Percentiles rank a stretch among this genome's conserved stretches.
Conservation (phyloP, 2,797 vertebrate genomes). For the Pyrocephalus nanus region DNA sequence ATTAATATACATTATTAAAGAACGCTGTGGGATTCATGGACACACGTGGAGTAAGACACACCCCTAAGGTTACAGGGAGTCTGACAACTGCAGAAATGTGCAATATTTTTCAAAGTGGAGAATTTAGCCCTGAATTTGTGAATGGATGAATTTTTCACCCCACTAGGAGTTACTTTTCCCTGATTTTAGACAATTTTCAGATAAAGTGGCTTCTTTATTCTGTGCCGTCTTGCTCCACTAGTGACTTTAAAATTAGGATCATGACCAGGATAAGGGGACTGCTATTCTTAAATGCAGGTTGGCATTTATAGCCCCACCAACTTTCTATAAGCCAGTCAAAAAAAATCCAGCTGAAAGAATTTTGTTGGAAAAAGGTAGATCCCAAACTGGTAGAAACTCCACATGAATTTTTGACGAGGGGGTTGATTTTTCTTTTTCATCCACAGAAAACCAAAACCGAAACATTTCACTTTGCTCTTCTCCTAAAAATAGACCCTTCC, state of each 20-base stretch:
- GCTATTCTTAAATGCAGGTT: neutral
- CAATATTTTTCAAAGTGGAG: neutral
- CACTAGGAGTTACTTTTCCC: neutral
- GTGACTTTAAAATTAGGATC: neutral
- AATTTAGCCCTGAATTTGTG: neutral
- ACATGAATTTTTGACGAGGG: neutral
- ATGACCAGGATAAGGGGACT: neutral
- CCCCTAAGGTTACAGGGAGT: neutral
- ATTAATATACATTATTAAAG: conserved; percentile 34
- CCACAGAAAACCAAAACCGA: neutral
- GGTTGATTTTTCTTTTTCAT: neutral
- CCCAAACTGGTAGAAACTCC: neutral
- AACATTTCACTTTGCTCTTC: neutral
- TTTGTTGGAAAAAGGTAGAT: neutral
- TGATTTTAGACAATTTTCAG: neutral
- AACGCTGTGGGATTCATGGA: neutral
- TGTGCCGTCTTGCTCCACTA: neutral
- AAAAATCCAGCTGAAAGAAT: neutral
- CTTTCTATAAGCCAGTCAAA: neutral
- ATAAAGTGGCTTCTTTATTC: neutral
- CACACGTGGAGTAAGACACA: neutral
- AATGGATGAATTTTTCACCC: neutral
- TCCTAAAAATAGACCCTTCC: neutral
- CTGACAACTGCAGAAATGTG: neutral
- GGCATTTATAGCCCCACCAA: neutral